Evolutionary conservation across 1,140 invertebrate species (phyloP).

Genomic region (Triops cancriformis): DNA sequence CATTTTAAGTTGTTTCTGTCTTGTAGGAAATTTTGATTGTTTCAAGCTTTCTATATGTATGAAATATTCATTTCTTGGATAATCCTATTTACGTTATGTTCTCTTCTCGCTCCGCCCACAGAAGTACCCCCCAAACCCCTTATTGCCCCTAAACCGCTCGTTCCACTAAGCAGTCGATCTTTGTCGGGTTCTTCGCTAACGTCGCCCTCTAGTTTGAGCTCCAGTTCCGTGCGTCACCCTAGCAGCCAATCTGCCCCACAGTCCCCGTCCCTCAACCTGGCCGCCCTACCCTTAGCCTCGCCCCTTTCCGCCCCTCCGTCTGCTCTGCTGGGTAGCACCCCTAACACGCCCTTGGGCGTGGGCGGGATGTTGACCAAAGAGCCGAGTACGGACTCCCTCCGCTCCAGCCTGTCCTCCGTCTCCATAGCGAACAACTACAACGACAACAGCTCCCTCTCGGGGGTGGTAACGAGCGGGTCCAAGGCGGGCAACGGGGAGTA

Average conservation of each 20-base stretch:
- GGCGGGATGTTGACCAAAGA: conserved; percentile 24
- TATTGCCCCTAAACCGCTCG: conserved; percentile 34
- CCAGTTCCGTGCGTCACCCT: conserved; percentile 15
- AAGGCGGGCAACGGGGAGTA: conserved; percentile 38
- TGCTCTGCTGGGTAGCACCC: not conserved
- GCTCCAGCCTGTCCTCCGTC: conserved; percentile 27
- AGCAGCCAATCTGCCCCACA: conserved; percentile 26
- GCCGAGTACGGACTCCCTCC: conserved; percentile 25
- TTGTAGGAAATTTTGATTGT: no score
- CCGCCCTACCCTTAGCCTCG: conserved; percentile 23
- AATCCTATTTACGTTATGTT: no score
- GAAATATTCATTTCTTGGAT: no score
- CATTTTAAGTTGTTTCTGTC: no score
- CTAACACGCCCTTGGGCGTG: conserved; percentile 20
- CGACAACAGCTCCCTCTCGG: not conserved
- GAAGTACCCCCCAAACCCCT: conserved; percentile 42
- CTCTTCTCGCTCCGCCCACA: conserved; percentile 28
- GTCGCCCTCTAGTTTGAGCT: conserved; percentile 21
- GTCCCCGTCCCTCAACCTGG: conserved; percentile 30
- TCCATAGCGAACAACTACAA: conserved; percentile 26
- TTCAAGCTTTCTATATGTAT: no score
- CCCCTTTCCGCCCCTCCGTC: conserved; percentile 26
- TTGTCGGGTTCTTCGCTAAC: conserved; percentile 27
- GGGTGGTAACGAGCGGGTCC: conserved; percentile 19
- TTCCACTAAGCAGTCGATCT: conserved; percentile 17